Percentiles rank a stretch among this genome's conserved stretches.
Evolutionary conservation across 2,888 invertebrate species (phyloP).

Genomic region (Cephus sareptanus): DNA sequence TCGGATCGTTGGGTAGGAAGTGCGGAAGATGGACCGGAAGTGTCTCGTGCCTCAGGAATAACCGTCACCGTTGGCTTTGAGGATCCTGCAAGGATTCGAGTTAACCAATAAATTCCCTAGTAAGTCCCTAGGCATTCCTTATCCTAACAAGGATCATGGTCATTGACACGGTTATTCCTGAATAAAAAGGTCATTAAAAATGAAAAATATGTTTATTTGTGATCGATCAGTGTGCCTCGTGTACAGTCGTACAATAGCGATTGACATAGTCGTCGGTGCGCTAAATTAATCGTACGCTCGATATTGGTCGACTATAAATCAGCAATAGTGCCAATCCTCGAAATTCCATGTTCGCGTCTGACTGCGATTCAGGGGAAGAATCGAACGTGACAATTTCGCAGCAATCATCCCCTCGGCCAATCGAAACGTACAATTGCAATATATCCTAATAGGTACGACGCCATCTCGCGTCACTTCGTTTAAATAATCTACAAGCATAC

Average conservation of each 20-base stretch:
- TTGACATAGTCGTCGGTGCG: conserved; percentile 16
- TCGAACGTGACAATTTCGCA: neutral
- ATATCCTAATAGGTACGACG: neutral
- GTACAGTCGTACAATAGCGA: conserved; percentile 53
- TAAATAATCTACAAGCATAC: conserved; percentile 44
- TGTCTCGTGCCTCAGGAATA: conserved; percentile 46
- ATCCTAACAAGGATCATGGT: neutral
- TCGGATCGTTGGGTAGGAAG: conserved; percentile 11
- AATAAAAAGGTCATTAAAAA: conserved; percentile 48
- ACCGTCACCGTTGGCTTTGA: conserved; percentile 43
- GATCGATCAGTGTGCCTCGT: conserved; percentile 49
- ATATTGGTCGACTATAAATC: neutral
- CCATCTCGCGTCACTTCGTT: conserved; percentile 6
- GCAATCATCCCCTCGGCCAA: neutral
- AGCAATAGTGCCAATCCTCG: no score
- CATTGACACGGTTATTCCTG: neutral
- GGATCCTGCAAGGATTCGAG: conserved; percentile 40
- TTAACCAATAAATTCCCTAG: neutral
- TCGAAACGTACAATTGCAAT: neutral
- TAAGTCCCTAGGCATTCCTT: neutral
- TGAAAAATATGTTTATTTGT: conserved; percentile 62
- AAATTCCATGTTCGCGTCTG: neutral
- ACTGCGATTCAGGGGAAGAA: neutral
- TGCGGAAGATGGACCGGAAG: conserved; percentile 24
- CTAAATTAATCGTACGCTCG: conserved; percentile 7